Evolutionary conservation across 2,113 vertebrate species (phyloP), one percentile per base, ranked within the genome.

Genomic region (Oncorhynchus masou): DNA sequence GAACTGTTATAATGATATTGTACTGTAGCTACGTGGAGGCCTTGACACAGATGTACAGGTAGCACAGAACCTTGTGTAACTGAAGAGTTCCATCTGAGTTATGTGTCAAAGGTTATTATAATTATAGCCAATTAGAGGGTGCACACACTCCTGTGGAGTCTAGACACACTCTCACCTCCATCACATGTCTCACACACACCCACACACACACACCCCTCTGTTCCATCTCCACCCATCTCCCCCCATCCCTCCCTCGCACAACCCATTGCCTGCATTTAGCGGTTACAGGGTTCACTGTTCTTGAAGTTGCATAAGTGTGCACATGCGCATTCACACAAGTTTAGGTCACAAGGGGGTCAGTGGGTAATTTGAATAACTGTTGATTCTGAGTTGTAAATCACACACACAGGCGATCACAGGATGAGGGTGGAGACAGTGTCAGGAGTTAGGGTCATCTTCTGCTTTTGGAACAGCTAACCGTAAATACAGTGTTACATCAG

Each of bases 291-390:
- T 31, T 57, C 20, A 9, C 31, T 16, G 31, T 4, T 51, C 22
- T 27, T 73, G 12, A 25, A 12, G 20, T 79, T 83, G 71, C 68
- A 8, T 83, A 81, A 79, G 15, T 13, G 3, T 68, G 64, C 20
- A 12, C 16, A n/a, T 51, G 64, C 27, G 6, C 69, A 24, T 39
- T 49, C 20, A 70, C 31, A 49, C 27, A n/a, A 11, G 65, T 34
- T 2, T 9, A 45, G 39, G 39, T 45, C 39, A 2, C 9, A 45
- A 45, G 9, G 9, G 39, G 39, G 39, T 45, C 9, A 45, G 9
- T 45, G 39, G 9, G 39, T 45, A 45, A 45, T 45, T 45, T 9
- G 39, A 45, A 45, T 9, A 45, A 11, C 39, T 45, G 39, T 45
- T 2, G 9, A 45, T 45, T 45, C 39, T 45, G 39, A 16, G 16